Base-by-base conservation (phyloP, 2,113 vertebrate species). In the Leucosticte australis region DNA sequence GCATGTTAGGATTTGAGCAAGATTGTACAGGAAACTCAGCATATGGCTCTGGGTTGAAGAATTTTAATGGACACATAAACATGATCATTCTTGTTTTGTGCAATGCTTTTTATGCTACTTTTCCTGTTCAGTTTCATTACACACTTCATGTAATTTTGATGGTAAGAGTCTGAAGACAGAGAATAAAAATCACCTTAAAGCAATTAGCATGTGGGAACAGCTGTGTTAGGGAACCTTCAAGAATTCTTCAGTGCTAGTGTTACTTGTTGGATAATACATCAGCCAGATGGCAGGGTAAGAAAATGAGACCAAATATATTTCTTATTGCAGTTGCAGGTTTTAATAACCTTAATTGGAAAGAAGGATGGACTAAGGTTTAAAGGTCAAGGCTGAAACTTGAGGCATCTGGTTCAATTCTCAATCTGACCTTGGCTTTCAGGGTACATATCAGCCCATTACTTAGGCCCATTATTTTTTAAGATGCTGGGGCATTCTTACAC, bases 41-140 rank as follows among this genome's bases (percentile, higher is more conserved):
- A 82, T 95, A 90, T 76, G 81, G 88, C 74, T 91, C 89, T 88
- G 70, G 74, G 52, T 93, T 88, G 75, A 92, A 92, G 88, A 93
- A 89, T 92, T 94, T 95, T 95, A 97, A 97, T 93, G 76, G 90
- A 88, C 90, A 67, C 31, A 90, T 90, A 93, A 96, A 95, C 96
- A 87, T 90, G 91, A 92, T 94, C n/a, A 30, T 94, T 95, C 93
- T 94, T 92, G 93, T 69, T 95, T 87, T 57, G 37, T 92, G 81
- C 63, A 88, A 0, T 75, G 67, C 70, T 90, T 90, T 92, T 79
- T 92, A 77, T 89, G 80, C 80, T 83, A 14, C 73, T 92, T 95
- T 63, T 83, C 47, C 80, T 90, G 80, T 92, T 95, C 80, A 59
- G 60, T 95, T 93, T 93, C 92, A 93, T 95, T 93, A 93, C 3